Evolutionary conservation across 1,140 invertebrate genomes (phyloP).

Genomic region (Cecropterus lyciades): DNA sequence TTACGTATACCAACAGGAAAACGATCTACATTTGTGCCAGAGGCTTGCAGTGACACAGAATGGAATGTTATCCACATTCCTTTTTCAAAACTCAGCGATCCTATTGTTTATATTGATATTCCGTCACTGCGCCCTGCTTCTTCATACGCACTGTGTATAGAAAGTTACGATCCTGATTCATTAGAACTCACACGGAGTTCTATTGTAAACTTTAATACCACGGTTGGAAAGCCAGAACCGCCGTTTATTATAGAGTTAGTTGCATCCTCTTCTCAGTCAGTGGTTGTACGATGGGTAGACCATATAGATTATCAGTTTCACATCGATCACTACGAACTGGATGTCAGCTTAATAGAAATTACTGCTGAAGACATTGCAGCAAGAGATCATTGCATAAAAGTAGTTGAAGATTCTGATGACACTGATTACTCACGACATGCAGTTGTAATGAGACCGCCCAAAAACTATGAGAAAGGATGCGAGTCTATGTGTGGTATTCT

Average conservation of each 20-base stretch:
- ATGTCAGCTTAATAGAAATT: constrained; percentile 62
- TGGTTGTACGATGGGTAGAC: constrained; percentile 69
- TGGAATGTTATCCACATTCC: constrained; percentile 60
- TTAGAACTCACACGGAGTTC: constrained; percentile 51
- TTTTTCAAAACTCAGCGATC: constrained; percentile 32
- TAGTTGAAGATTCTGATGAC: constrained; percentile 48
- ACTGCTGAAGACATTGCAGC: constrained; percentile 40
- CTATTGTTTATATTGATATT: constrained; percentile 44
- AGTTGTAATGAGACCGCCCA: constrained; percentile 65
- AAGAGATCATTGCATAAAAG: constrained; percentile 56
- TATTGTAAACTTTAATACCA: constrained; percentile 65
- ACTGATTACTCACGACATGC: constrained; percentile 65
- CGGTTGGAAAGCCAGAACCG: constrained; percentile 67
- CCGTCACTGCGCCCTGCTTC: constrained; percentile 59
- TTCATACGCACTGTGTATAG: constrained; percentile 66
- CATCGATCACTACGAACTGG: constrained; percentile 66
- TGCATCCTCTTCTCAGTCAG: constrained; percentile 52
- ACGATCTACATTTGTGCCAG: constrained; percentile 53
- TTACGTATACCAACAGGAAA: constrained; percentile 52
- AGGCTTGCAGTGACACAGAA: constrained; percentile 68
- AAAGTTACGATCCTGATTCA: constrained; percentile 54
- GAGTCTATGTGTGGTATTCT: constrained; percentile 71
- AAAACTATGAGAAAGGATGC: constrained; percentile 65
- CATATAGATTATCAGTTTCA: constrained; percentile 61
- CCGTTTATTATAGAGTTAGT: constrained; percentile 70